phyloP scores from a whole-genome alignment of 2,797 vertebrate genomes.

The Mormyrops attenuatus region DNA sequence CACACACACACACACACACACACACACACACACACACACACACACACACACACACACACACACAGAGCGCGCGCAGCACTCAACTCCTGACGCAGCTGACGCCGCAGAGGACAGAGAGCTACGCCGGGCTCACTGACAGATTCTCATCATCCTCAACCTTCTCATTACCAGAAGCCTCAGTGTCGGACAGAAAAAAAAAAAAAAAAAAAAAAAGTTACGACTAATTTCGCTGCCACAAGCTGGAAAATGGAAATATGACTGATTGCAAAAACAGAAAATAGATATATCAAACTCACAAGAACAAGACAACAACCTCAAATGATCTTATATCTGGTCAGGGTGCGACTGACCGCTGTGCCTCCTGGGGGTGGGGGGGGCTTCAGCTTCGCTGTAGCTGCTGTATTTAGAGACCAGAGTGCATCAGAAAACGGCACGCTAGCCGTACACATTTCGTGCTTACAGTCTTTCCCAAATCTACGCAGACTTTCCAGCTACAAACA shows the following conservation, averaged over 20 bases:
- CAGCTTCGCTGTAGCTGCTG: not conserved
- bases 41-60: not conserved
- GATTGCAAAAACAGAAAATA: not conserved
- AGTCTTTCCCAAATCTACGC: not conserved
- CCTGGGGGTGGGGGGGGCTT: not conserved
- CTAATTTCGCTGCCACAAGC: not conserved
- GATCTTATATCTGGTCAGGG: not conserved
- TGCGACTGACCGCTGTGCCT: not conserved
- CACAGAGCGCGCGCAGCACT: too few species aligned
- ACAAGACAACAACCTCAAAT: not conserved
- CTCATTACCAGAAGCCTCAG: not conserved
- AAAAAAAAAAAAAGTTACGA: not conserved
- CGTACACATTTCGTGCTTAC: not conserved
- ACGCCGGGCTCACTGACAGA: not conserved
- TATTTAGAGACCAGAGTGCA: not conserved
- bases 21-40: not conserved
- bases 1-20: not conserved
- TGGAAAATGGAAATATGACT: constrained; percentile 6
- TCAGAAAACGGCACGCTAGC: not conserved
- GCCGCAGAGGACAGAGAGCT: not conserved
- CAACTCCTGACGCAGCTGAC: not conserved
- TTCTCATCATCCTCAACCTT: not conserved
- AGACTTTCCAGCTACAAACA: not conserved
- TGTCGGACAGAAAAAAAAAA: not conserved
- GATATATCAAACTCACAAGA: not conserved